A percentile compares a stretch with the other conserved stretches of the same genome.
These are phyloP conservation scores for Neoarius graeffei DNA, from an alignment of 2,113 vertebrate genomes.

Conservation along the genomic window DNA sequence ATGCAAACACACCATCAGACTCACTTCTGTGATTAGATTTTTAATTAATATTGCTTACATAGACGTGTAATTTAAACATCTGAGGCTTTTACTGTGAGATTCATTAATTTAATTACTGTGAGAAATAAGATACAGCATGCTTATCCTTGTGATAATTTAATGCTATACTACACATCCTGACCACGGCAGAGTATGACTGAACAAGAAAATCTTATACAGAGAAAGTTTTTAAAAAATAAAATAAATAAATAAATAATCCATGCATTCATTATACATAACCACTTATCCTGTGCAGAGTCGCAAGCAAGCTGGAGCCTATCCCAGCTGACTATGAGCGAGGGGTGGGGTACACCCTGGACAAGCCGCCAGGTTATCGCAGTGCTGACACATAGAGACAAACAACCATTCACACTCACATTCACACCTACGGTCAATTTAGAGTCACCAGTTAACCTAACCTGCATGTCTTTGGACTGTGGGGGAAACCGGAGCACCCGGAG, in stretches of 20 bases:
- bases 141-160: slow-evolving; percentile 27
- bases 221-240: neutral
- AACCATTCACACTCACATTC: no score
- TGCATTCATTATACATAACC: no score
- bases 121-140: slow-evolving; percentile 29
- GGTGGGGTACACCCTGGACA: no score
- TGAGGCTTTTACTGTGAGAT: slow-evolving; percentile 62
- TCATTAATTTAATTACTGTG: slow-evolving; percentile 55
- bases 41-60: slow-evolving; percentile 82
- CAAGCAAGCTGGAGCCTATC: no score
- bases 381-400: no score
- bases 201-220: neutral
- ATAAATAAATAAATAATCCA: neutral
- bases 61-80: slow-evolving; percentile 81
- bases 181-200: neutral
- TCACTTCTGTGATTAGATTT: slow-evolving; percentile 73
- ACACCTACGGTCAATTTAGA: no score
- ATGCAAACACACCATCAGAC: slow-evolving; percentile 69
- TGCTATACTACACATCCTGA: slow-evolving; percentile 4
- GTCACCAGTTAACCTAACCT: no score
- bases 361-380: no score
- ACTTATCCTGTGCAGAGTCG: no score
- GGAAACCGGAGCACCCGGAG: no score
- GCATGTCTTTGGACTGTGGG: no score
- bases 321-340: accelerated